phyloP scores from a whole-genome alignment of 2,113 vertebrate genomes.

The Hippoglossus stenolepis region DNA sequence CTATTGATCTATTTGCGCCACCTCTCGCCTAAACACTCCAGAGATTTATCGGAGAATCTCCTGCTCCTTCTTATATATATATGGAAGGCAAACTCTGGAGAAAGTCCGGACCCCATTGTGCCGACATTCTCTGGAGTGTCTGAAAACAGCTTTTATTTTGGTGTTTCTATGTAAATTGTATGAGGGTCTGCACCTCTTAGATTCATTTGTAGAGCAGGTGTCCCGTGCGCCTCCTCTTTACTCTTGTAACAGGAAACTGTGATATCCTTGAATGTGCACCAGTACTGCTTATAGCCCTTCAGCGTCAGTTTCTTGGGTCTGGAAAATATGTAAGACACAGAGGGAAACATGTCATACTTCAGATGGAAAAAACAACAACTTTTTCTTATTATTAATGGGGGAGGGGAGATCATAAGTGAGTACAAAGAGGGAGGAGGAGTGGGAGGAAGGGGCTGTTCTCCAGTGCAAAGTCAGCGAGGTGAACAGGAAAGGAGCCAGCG shows the following conservation, averaged over 20 bases:
- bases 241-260: constrained; percentile 99
- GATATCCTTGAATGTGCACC: constrained; percentile 99
- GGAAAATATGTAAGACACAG: constrained; percentile 34
- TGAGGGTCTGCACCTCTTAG: constrained; percentile 87
- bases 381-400: no score
- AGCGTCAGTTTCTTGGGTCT: constrained; percentile 98
- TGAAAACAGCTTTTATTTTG: background rate
- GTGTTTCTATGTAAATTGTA: constrained; percentile 5
- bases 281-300: constrained; percentile 98
- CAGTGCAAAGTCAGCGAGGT: constrained; percentile 58
- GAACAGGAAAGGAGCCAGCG: constrained; percentile 41
- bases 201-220: constrained; percentile 96
- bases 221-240: constrained; percentile 95
- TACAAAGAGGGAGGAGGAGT: background rate
- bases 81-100: no score
- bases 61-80: no score
- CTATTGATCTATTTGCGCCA: no score
- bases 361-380: no score
- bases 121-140: no score
- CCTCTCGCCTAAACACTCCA: no score
- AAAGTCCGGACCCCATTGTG: background rate
- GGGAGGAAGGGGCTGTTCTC: background rate
- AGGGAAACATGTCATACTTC: constrained; percentile 36
- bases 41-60: no score
- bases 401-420: background rate